Evolutionary conservation across 2,797 vertebrate species (phyloP), one percentile per base, ranked within the genome.

Genomic region (Pseudochaenichthys georgianus): DNA sequence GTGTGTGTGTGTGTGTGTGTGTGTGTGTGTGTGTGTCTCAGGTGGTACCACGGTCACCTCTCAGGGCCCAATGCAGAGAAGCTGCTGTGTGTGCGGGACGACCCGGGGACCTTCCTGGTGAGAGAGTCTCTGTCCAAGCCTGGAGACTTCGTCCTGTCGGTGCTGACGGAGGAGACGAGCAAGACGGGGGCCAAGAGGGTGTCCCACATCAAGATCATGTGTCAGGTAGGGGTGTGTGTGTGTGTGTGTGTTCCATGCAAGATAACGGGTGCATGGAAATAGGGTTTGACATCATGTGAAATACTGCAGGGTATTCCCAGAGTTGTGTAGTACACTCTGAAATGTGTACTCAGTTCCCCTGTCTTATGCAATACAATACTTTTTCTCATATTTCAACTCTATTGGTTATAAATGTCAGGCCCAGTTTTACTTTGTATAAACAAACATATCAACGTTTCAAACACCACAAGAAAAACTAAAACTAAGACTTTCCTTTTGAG

Each of bases 11-110:
- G n/a, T n/a, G n/a, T n/a, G n/a, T n/a, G n/a, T n/a, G n/a, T n/a
- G n/a, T n/a, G 16, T 15, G 4, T 60, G 78, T 19, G 34, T 38
- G 34, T 75, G 28, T 71, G 47, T 59, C 7, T 52, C 88, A 99
- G 98, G 84, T 99, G 98, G 98, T 99, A 97, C 89, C 98, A 99
- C 2, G 98, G 98, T 4, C 98, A 99, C 86, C 93, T 99, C 70
- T 97, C 98, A 0, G 98, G 98, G 11, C 53, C 92, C 0, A 96
- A 94, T 6, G 98, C 98, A 0, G 98, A 99, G 93, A 96, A 96
- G 45, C 86, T 99, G 78, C 95, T 99, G 17, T 90, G 93, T 70
- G 88, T 88, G 55, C 95, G 96, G 72, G 94, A 96, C 0, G 96
- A 95, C n/a, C 87, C 96, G 0, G 97, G 97, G 81, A 98, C 96